Percentiles rank a stretch among this genome's conserved stretches.
Evolutionary conservation across 2,797 vertebrate genomes (phyloP).

Genomic region (Pseudochirops cupreus): DNA sequence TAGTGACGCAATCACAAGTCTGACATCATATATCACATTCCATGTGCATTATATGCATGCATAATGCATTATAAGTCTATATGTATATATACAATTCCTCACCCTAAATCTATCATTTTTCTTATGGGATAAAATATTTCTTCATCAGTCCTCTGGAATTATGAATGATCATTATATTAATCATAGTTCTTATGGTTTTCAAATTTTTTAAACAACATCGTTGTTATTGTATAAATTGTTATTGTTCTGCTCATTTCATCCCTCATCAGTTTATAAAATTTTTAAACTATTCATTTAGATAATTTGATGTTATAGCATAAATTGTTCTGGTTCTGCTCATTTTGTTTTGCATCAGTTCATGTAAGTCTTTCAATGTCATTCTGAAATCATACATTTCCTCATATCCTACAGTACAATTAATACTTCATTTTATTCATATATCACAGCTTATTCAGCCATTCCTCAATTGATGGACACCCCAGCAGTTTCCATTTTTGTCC

Average conservation of each 20-base stretch:
- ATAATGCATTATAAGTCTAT: neutral
- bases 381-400: neutral
- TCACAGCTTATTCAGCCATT: neutral
- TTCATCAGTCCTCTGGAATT: neutral
- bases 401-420: neutral
- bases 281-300: neutral
- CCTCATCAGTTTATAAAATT: neutral
- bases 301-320: neutral
- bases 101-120: neutral
- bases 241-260: neutral
- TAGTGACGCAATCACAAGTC: neutral
- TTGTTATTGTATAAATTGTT: neutral
- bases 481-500: neutral
- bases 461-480: neutral
- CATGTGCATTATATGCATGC: neutral
- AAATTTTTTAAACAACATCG: neutral
- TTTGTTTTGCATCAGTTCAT: neutral
- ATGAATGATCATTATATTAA: neutral
- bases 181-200: neutral
- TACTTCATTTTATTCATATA: neutral
- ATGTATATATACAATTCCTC: neutral
- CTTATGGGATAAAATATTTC: neutral
- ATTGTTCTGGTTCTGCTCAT: neutral
- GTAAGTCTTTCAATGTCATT: neutral
- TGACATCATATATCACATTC: neutral